These are phyloP conservation scores for Mythimna lalbum DNA, from an alignment of 2,888 invertebrate genomes.

Conservation along the genomic window DNA sequence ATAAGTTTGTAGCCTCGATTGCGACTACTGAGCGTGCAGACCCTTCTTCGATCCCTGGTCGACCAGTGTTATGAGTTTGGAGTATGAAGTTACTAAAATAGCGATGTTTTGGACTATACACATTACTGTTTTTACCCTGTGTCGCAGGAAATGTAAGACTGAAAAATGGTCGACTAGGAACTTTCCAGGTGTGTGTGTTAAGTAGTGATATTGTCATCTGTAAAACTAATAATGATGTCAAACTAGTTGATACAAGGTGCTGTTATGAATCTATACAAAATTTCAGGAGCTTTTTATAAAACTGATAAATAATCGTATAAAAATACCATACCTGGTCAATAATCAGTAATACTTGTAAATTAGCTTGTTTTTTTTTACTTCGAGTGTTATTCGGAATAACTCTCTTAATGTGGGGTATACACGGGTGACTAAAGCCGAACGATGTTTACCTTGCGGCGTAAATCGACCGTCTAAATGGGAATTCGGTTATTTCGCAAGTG, in stretches of 20 bases:
- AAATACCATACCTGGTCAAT: too few species aligned
- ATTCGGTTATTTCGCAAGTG: too few species aligned
- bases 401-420: too few species aligned
- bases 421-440: too few species aligned
- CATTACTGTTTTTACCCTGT: not conserved
- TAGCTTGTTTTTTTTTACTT: too few species aligned
- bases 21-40: not conserved
- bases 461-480: too few species aligned
- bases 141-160: not conserved
- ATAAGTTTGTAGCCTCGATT: not conserved
- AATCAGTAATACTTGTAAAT: too few species aligned
- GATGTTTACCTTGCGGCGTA: too few species aligned
- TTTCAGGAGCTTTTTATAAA: too few species aligned
- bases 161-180: not conserved
- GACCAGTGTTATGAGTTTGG: not conserved
- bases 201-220: constrained; percentile 17
- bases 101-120: not conserved
- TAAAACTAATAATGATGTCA: constrained; percentile 21
- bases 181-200: not conserved
- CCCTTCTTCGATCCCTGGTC: not conserved
- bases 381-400: too few species aligned
- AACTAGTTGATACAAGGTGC: not conserved
- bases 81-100: not conserved
- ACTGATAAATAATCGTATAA: too few species aligned
- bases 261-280: too few species aligned